A percentile compares a stretch with the other conserved stretches of the same genome.
Conservation (phyloP, 2,797 vertebrate genomes). For the Spinus pinus region DNA sequence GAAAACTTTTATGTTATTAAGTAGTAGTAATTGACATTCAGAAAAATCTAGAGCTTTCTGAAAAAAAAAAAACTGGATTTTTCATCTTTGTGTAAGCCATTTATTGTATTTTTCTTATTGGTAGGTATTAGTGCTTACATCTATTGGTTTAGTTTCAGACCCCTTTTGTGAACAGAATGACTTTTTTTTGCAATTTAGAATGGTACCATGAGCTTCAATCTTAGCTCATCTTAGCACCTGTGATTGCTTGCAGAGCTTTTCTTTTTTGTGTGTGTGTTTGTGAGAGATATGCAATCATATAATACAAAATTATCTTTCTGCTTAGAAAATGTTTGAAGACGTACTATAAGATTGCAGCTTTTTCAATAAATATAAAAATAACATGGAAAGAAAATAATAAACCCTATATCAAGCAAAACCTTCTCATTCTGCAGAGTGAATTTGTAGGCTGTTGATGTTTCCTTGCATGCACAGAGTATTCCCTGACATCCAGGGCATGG, state of each 20-base stretch:
- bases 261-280: too few relatives aligned
- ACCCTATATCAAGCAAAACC: background rate
- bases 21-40: background rate
- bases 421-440: background rate
- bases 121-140: background rate
- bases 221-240: background rate
- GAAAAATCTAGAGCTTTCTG: background rate
- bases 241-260: background rate
- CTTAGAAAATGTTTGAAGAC: background rate
- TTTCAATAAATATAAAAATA: background rate
- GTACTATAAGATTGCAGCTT: background rate
- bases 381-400: background rate
- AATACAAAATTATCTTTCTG: background rate
- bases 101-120: background rate
- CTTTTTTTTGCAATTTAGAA: background rate
- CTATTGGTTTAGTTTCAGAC: background rate
- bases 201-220: background rate
- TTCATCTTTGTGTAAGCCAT: background rate
- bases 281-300: background rate
- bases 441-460: background rate
- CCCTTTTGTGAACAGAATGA: background rate
- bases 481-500: background rate
- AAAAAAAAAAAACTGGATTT: background rate
- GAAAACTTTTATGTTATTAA: background rate
- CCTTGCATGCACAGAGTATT: background rate